These are phyloP conservation scores for Euzetes globulus DNA, from an alignment of 2,888 invertebrate species.

Conservation along the genomic window DNA sequence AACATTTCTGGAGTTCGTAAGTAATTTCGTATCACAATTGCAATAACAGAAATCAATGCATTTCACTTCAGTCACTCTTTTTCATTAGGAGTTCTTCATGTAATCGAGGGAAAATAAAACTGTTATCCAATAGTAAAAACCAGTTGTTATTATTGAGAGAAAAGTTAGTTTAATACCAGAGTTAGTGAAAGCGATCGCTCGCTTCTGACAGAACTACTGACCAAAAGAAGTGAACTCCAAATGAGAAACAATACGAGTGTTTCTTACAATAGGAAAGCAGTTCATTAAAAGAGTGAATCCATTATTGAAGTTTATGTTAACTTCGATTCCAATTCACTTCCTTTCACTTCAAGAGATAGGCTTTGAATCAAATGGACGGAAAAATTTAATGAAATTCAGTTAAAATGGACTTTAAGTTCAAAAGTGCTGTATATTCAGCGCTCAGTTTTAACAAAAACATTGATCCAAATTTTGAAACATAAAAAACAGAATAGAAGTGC, in stretches of 20 bases:
- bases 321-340: background rate
- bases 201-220: background rate
- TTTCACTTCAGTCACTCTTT: background rate
- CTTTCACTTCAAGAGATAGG: background rate
- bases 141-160: constrained; percentile 2
- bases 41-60: constrained; percentile 14
- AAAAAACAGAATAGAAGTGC: too few species aligned
- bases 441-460: background rate
- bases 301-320: constrained; percentile 13
- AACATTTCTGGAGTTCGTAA: background rate
- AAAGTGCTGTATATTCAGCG: background rate
- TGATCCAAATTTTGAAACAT: background rate
- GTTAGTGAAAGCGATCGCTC: background rate
- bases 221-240: background rate
- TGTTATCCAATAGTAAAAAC: background rate
- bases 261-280: background rate
- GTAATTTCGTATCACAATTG: background rate
- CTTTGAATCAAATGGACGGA: background rate
- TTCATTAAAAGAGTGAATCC: constrained; percentile 2
- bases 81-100: constrained; percentile 6
- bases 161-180: background rate
- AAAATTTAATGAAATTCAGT: background rate
- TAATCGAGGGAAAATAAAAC: constrained; percentile 2
- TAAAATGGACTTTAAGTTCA: background rate
- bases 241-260: constrained; percentile 8